These are phyloP conservation scores for Dreissena polymorpha DNA, from an alignment of 1,140 invertebrate genomes.

Conservation along the genomic window DNA sequence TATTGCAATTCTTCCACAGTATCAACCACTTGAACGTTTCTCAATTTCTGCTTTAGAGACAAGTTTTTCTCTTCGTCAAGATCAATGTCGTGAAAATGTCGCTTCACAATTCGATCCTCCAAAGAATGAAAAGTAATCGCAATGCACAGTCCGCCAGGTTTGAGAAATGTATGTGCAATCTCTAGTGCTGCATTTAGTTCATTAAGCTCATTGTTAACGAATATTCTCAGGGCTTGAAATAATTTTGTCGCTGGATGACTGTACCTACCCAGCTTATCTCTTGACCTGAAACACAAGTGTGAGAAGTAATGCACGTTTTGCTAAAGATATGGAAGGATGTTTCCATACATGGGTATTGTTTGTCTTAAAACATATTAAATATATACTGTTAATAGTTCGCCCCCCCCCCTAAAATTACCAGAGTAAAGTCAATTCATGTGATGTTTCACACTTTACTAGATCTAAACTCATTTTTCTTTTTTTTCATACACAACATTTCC, in stretches of 20 bases:
- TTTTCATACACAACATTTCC: no score
- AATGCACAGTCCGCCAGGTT: constrained; percentile 89
- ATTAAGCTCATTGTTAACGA: constrained; percentile 98
- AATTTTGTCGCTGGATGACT: constrained; percentile 93
- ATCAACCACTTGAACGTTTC: constrained; percentile 41
- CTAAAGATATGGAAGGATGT: background rate
- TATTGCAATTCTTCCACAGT: constrained; percentile 81
- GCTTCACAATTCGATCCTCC: constrained; percentile 97
- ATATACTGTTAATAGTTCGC: no score
- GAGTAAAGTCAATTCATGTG: no score
- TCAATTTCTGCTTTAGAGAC: constrained; percentile 57
- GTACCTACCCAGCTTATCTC: constrained; percentile 88
- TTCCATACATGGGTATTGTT: background rate
- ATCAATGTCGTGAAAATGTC: constrained; percentile 85
- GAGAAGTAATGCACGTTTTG: background rate
- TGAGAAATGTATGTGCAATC: constrained; percentile 87
- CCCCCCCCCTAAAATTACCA: no score
- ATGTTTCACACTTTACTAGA: no score
- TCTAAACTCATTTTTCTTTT: no score
- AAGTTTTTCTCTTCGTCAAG: constrained; percentile 63
- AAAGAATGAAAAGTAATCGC: constrained; percentile 95
- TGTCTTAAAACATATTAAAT: background rate
- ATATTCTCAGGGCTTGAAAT: constrained; percentile 96
- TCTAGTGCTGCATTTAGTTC: constrained; percentile 95
- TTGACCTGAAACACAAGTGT: constrained; percentile 43